phyloP scores from a whole-genome alignment of 2,113 vertebrate genomes.

The Oncorhynchus kisutch region DNA sequence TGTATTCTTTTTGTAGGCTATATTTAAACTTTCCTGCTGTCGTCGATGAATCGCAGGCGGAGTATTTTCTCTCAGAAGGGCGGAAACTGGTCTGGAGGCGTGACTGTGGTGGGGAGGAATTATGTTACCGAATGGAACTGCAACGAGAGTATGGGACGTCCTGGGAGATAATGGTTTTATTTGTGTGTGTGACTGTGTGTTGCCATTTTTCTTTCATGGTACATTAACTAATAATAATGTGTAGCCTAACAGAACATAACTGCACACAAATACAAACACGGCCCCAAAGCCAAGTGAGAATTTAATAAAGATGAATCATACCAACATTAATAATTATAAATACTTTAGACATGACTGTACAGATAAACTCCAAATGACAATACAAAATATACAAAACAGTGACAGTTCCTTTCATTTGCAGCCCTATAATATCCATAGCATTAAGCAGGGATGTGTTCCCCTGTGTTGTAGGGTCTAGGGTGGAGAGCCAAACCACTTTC shows the following conservation, averaged over 20 bases:
- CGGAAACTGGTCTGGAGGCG: constrained; percentile 40
- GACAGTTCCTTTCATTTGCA: constrained; percentile 30
- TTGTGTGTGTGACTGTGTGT: no score
- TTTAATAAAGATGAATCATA: constrained; percentile 62
- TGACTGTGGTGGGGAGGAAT: background rate
- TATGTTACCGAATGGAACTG: no score
- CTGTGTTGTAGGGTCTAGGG: constrained; percentile 12
- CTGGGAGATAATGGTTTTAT: no score
- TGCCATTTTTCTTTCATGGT: no score
- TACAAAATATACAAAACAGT: constrained; percentile 63
- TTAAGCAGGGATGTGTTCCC: constrained; percentile 28
- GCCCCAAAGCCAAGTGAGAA: constrained; percentile 42
- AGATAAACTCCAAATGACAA: constrained; percentile 55
- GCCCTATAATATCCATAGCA: constrained; percentile 22
- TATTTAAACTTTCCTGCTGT: constrained; percentile 26
- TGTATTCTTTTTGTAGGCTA: background rate
- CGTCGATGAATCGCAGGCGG: constrained; percentile 19
- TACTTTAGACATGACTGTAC: constrained; percentile 50
- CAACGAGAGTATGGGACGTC: no score
- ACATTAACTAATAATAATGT: no score
- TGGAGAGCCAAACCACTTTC: constrained; percentile 13
- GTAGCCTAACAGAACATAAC: background rate
- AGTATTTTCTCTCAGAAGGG: constrained; percentile 24
- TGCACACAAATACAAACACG: constrained; percentile 1
- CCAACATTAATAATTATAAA: constrained; percentile 55